Conservation (phyloP, 2,113 vertebrate genomes). For the Jaculus jaculus region DNA sequence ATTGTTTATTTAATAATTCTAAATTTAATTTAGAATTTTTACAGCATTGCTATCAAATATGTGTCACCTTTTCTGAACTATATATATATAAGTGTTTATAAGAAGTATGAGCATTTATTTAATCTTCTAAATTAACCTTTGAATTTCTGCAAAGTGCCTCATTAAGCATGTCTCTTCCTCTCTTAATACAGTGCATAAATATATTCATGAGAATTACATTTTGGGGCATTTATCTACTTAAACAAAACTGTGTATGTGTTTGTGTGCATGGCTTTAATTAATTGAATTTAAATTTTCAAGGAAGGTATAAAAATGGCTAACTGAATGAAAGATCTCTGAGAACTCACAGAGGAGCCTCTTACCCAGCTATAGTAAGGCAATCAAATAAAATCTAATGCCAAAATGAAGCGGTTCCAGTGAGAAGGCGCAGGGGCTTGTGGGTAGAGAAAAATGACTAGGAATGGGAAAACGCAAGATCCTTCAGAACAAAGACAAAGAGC, state of each 20-base stretch:
- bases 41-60: constrained; percentile 47
- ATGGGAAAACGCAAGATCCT: not conserved
- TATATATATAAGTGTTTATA: constrained; percentile 55
- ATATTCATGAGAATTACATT: constrained; percentile 35
- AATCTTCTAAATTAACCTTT: constrained; percentile 65
- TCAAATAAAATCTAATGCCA: not conserved
- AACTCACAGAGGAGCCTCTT: constrained; percentile 1
- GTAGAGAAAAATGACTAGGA: not conserved
- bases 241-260: constrained; percentile 7
- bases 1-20: constrained; percentile 49
- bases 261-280: constrained; percentile 24
- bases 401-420: not conserved
- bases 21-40: constrained; percentile 55
- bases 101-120: constrained; percentile 58
- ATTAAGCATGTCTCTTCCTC: constrained; percentile 47
- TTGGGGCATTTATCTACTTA: constrained; percentile 52
- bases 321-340: not conserved
- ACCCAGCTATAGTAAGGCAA: not conserved
- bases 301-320: constrained; percentile 16
- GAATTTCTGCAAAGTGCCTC: constrained; percentile 58
- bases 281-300: constrained; percentile 30
- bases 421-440: not conserved
- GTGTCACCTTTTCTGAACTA: constrained; percentile 42
- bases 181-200: constrained; percentile 12
- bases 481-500: not conserved